These are phyloP conservation scores for Fundulus diaphanus DNA, from an alignment of 2,797 vertebrate species.

Conservation along the genomic window DNA sequence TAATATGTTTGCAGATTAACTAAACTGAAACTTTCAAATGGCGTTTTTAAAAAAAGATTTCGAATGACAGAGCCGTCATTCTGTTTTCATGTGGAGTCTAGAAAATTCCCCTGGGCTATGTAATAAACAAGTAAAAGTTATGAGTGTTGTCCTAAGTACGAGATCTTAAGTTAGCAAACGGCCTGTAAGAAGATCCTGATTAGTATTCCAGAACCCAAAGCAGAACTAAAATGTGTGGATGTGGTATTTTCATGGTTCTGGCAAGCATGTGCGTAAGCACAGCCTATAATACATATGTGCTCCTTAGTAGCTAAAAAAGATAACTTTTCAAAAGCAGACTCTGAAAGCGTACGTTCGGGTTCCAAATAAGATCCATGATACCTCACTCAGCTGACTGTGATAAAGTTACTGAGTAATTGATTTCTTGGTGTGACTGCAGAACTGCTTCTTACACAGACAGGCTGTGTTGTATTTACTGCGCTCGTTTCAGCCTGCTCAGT, in stretches of 20 bases:
- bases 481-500: conserved; percentile 24
- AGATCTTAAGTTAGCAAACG: not conserved
- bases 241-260: not conserved
- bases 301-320: not conserved
- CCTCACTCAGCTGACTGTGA: not conserved
- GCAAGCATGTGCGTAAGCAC: not conserved
- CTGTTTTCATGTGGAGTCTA: not conserved
- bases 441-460: not conserved
- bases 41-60: not conserved
- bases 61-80: no score
- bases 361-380: not conserved
- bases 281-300: not conserved
- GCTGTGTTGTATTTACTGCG: not conserved
- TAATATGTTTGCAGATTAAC: conserved; percentile 1
- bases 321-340: not conserved
- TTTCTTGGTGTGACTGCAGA: not conserved
- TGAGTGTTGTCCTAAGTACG: not conserved
- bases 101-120: no score
- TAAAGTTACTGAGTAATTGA: not conserved
- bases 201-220: not conserved
- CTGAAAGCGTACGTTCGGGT: not conserved
- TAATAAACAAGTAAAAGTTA: not conserved
- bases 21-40: conserved; percentile 1
- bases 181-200: not conserved
- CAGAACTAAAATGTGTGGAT: not conserved